These are phyloP conservation scores for Lissocephala sabroskyi DNA, from an alignment of 2,888 invertebrate genomes.

Conservation along the genomic window DNA sequence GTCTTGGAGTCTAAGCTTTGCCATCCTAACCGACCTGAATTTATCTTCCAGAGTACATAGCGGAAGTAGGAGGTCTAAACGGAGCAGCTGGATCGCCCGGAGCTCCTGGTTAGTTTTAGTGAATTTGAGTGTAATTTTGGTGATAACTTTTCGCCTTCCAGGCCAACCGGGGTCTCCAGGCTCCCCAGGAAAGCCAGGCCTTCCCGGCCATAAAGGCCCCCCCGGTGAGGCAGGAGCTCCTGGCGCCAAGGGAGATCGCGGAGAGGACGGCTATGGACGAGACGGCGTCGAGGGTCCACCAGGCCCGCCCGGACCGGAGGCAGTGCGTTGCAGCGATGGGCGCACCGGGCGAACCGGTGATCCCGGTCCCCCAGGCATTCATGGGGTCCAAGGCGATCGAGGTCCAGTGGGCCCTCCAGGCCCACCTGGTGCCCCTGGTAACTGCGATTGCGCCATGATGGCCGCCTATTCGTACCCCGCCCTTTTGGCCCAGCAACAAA, in stretches of 20 bases:
- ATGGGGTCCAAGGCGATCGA: slow-evolving; percentile 78
- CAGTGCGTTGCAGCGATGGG: slow-evolving; percentile 52
- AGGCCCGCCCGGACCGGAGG: slow-evolving; percentile 71
- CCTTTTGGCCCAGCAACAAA: slow-evolving; percentile 50
- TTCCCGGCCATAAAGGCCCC: slow-evolving; percentile 80
- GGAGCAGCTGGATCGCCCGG: slow-evolving; percentile 81
- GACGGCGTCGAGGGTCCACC: slow-evolving; percentile 79
- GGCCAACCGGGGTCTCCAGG: slow-evolving; percentile 76
- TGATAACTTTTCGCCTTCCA: too few relatives aligned
- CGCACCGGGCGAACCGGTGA: slow-evolving; percentile 80
- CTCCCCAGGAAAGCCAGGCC: slow-evolving; percentile 78
- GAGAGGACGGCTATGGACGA: slow-evolving; percentile 80
- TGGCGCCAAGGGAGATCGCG: slow-evolving; percentile 84
- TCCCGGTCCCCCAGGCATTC: slow-evolving; percentile 77
- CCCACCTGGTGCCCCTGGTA: slow-evolving; percentile 74
- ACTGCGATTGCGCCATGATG: slow-evolving; percentile 49
- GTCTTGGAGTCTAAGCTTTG: not conserved
- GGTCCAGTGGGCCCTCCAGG: slow-evolving; percentile 76
- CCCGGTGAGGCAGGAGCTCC: slow-evolving; percentile 73
- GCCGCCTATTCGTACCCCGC: slow-evolving; percentile 56
- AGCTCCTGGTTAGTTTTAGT: slow-evolving; percentile 76
- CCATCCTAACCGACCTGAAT: not conserved
- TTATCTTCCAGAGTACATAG: slow-evolving; percentile 78
- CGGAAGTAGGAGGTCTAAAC: slow-evolving; percentile 77
- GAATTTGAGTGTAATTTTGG: too few relatives aligned